Percentiles rank a stretch among this genome's conserved stretches.
phyloP scores from a whole-genome alignment of 1,140 invertebrate species.

The Brachionus paranguensis region DNA sequence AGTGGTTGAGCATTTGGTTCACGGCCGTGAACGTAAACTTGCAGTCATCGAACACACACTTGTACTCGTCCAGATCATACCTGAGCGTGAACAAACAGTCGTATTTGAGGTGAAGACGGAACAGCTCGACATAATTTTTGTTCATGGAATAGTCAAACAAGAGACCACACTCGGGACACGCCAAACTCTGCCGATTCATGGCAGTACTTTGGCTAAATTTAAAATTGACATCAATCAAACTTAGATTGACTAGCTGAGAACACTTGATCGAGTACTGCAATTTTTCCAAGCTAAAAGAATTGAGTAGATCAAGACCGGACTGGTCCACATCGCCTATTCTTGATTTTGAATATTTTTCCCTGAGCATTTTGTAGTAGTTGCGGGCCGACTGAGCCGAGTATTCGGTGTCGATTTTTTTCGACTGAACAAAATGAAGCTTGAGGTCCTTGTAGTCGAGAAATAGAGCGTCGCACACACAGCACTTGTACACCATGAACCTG shows the following conservation, averaged over 20 bases:
- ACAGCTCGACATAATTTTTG: neutral
- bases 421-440: neutral
- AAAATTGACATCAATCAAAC: neutral
- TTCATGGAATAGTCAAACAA: neutral
- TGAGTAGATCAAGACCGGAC: neutral
- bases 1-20: neutral
- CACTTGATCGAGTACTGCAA: neutral
- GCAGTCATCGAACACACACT: neutral
- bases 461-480: neutral
- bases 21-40: neutral
- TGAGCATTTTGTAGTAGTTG: neutral
- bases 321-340: neutral
- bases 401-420: neutral
- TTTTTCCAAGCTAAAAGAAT: neutral
- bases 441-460: neutral
- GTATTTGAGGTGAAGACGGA: constrained; percentile 8
- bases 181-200: neutral
- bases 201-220: neutral
- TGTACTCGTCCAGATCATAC: neutral
- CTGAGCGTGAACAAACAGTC: constrained; percentile 1
- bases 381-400: neutral
- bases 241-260: neutral
- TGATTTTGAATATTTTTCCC: neutral
- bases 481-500: neutral
- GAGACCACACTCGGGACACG: constrained; percentile 11